Conservation (phyloP, 2,888 invertebrate species). For the Trachelus stipa region DNA sequence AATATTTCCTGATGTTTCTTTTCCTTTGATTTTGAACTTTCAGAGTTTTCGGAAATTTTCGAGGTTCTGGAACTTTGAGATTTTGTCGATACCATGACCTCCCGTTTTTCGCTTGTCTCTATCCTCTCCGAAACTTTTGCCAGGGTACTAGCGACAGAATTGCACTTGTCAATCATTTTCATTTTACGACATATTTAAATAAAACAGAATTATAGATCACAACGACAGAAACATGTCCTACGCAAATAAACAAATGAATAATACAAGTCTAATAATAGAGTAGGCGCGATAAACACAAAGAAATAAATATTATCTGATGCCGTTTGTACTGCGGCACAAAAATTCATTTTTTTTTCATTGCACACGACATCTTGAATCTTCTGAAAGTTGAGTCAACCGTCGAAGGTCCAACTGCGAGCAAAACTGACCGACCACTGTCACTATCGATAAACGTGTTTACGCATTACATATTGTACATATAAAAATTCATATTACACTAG, state of each 20-base stretch:
- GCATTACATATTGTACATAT: conserved; percentile 11
- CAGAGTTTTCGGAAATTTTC: conserved; percentile 16
- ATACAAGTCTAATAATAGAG: background rate
- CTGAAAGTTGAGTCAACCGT: background rate
- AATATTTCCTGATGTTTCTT: background rate
- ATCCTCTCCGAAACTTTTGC: conserved; percentile 33
- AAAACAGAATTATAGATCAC: background rate
- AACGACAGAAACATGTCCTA: background rate
- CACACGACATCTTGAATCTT: background rate
- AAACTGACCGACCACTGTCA: background rate
- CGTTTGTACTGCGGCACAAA: background rate
- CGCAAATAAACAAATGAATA: background rate
- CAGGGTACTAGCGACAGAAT: conserved; percentile 38
- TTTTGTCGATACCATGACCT: background rate
- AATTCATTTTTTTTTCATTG: background rate
- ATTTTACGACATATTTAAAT: background rate
- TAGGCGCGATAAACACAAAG: background rate
- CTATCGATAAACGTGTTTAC: background rate
- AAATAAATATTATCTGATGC: background rate
- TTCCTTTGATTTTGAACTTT: conserved; percentile 13
- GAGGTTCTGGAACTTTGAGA: conserved; percentile 7
- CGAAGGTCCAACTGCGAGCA: background rate
- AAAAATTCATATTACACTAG: conserved; percentile 33
- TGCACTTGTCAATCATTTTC: conserved; percentile 37
- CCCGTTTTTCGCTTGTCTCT: background rate